Evolutionary conservation across 2,888 invertebrate genomes (phyloP).

Genomic region (Aleiodes alternator): DNA sequence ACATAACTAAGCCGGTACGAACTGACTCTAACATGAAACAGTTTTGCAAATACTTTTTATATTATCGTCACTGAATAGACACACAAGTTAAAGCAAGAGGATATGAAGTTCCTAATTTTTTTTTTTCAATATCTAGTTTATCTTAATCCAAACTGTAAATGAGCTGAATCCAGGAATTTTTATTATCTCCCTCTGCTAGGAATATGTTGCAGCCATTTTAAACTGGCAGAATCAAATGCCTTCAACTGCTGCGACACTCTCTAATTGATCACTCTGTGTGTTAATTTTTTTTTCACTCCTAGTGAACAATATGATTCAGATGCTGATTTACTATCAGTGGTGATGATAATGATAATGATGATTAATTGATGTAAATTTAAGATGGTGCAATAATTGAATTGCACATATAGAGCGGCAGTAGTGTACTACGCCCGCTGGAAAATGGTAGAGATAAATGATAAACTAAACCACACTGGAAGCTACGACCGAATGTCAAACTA

Average conservation of each 20-base stretch:
- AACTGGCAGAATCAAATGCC: neutral
- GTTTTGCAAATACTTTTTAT: constrained; percentile 35
- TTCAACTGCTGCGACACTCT: no score
- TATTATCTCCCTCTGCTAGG: constrained; percentile 7
- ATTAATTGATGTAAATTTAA: neutral
- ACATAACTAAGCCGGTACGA: constrained; percentile 71
- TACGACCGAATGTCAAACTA: constrained; percentile 49
- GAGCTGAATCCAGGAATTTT: neutral
- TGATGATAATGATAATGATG: no score
- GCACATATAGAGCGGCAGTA: neutral
- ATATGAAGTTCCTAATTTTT: neutral
- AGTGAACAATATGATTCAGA: no score
- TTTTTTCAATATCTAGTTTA: neutral
- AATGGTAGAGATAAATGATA: neutral
- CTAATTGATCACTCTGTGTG: no score
- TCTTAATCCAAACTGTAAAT: neutral
- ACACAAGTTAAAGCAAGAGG: constrained; percentile 16
- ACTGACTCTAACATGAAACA: constrained; percentile 55
- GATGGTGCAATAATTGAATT: neutral
- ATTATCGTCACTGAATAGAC: neutral
- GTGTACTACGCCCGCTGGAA: neutral
- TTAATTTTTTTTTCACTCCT: no score
- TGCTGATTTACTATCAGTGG: no score
- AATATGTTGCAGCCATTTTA: constrained; percentile 25
- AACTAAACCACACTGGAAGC: constrained; percentile 21